phyloP scores from a whole-genome alignment of 2,888 invertebrate species.

The Marronus borbonicus region DNA sequence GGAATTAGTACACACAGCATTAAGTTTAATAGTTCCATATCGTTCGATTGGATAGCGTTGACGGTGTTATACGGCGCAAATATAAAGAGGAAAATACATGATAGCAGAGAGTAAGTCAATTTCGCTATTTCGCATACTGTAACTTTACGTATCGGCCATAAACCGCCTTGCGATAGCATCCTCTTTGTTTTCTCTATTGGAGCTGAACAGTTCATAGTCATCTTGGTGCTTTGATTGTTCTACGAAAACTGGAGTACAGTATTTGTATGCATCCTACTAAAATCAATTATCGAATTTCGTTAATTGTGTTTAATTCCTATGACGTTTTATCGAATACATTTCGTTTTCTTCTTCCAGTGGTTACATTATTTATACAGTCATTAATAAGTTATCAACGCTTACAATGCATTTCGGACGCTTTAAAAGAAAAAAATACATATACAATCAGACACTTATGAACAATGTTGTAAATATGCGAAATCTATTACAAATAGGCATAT shows the following conservation, averaged over 20 bases:
- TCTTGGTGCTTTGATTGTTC: neutral
- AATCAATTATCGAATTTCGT: neutral
- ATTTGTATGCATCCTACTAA: neutral
- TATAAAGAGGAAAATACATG: neutral
- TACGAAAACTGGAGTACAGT: neutral
- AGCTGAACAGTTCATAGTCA: neutral
- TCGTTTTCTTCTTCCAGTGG: neutral
- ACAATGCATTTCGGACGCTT: no score
- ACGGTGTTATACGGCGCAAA: neutral
- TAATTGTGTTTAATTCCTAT: neutral
- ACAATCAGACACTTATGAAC: no score
- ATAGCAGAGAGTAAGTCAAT: neutral
- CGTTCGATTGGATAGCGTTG: slow-evolving; percentile 3
- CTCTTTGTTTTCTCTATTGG: slow-evolving; percentile 4
- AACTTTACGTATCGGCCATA: neutral
- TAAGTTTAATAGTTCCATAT: slow-evolving; percentile 3
- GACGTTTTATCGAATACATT: neutral
- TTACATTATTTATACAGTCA: no score
- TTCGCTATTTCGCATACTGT: neutral
- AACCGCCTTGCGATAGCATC: neutral
- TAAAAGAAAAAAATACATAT: no score
- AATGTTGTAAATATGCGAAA: no score
- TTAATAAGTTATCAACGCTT: no score
- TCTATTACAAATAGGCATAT: no score
- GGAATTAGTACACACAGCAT: slow-evolving; percentile 20